Conservation (phyloP, 2,888 invertebrate species). For the Electrophaes corylata region DNA sequence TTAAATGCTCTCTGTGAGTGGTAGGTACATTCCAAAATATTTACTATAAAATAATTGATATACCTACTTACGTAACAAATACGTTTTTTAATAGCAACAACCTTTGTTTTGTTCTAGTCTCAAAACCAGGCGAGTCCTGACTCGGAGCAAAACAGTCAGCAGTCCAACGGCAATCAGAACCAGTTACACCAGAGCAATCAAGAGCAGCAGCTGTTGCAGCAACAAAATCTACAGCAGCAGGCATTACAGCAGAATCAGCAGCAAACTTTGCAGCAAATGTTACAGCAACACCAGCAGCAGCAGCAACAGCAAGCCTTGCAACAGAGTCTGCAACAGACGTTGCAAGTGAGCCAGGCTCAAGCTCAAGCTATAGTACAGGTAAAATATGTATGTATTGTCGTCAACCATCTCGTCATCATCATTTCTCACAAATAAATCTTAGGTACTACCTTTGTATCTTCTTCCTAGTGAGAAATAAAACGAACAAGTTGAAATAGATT, state of each 20-base stretch:
- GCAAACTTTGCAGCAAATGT: conserved; percentile 57
- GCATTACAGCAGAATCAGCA: conserved; percentile 57
- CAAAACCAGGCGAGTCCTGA: conserved; percentile 80
- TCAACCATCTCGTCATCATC: too few species aligned
- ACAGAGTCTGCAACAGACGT: conserved; percentile 55
- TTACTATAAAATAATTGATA: too few species aligned
- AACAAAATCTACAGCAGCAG: conserved; percentile 78
- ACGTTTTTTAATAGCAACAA: not conserved
- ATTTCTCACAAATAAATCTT: too few species aligned
- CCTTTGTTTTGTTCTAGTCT: conserved; percentile 73
- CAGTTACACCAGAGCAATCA: conserved; percentile 76
- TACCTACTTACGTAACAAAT: too few species aligned
- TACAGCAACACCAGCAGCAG: conserved; percentile 62
- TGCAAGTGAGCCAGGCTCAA: conserved; percentile 77
- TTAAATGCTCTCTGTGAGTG: too few species aligned
- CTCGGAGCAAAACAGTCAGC: conserved; percentile 75
- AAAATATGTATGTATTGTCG: conserved; percentile 4
- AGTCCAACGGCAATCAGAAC: conserved; percentile 75
- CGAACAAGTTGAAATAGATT: not conserved
- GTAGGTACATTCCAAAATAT: too few species aligned
- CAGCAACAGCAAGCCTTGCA: conserved; percentile 58
- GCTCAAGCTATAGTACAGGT: conserved; percentile 73
- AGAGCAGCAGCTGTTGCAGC: conserved; percentile 72
- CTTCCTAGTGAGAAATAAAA: not conserved
- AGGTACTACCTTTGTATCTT: too few species aligned